These are phyloP conservation scores for Rhinopithecus roxellana DNA, from an alignment of 2,113 vertebrate genomes.

Conservation along the genomic window DNA sequence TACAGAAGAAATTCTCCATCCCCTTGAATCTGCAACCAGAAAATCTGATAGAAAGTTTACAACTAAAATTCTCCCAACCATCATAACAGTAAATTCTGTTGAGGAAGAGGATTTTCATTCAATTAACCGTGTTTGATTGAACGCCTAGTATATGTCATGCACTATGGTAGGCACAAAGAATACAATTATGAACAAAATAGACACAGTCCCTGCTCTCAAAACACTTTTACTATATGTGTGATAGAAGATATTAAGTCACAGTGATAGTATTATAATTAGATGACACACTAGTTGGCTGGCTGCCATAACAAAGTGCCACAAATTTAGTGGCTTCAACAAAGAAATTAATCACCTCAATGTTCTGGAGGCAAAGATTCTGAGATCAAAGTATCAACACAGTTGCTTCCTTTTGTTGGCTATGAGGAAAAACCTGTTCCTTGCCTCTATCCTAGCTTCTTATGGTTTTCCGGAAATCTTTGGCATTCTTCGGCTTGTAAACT, in stretches of 20 bases:
- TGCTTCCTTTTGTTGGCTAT: background rate
- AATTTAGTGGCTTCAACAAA: background rate
- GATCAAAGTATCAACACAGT: background rate
- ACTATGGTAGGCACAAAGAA: background rate
- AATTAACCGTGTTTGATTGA: background rate
- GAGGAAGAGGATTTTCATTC: background rate
- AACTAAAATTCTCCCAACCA: background rate
- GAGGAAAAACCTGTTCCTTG: background rate
- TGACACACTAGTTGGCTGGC: background rate
- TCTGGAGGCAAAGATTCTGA: background rate
- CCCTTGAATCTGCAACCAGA: background rate
- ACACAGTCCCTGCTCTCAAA: background rate
- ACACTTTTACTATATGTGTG: background rate
- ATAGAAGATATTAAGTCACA: background rate
- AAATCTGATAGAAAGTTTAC: background rate
- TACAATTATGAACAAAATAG: background rate
- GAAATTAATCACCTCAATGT: background rate
- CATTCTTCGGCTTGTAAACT: background rate
- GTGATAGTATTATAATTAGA: background rate
- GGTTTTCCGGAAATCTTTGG: background rate
- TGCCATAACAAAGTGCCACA: background rate
- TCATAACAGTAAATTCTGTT: background rate
- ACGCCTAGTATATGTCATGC: background rate
- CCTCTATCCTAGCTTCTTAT: background rate
- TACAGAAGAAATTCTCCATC: background rate